Evolutionary conservation across 30 jellyfish, hydroid and myxozoan genomes (phyloP), one percentile per base, ranked within the genome.

Genomic region (Turritopsis dohrnii): DNA sequence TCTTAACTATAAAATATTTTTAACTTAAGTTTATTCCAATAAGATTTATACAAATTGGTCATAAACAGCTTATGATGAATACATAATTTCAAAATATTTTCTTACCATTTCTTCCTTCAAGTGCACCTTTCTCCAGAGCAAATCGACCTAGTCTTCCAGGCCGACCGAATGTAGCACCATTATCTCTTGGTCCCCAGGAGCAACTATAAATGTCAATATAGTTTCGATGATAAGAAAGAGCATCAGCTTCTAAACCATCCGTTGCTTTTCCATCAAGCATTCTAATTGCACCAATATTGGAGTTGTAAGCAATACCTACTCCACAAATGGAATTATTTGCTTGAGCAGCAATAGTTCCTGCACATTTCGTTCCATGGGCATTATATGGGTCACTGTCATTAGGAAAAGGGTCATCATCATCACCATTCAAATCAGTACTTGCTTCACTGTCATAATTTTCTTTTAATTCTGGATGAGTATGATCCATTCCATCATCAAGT

Each of bases 141-240:
- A 88, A 82, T 66, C 96, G 82, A 1, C 99, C 99, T 21, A 88
- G 87, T 73, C 71, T 83, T 0, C 99, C 99, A 30, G 97, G 99
- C 82, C 97, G 79, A 28, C 99, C 99, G 81, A 89, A 90, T 25
- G 99, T 89, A 65, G 72, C 76, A 28, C 99, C 99, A 69, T 95
- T 91, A 79, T 95, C 99, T 87, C 90, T 90, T 21, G 99, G 99
- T 21, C 99, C 99, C 99, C 99, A 95, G 8, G 96, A 86, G 83
- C 97, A 89, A 84, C 99, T 89, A 83, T 89, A 95, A 28, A 95
- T 95, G 29, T 95, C 99, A 71, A 95, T 95, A 71, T 95, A 95
- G 21, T 84, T 81, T 29, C 94, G 90, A 72, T 90, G 88, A 81
- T 76, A 95, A 17, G 99, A 89, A 27, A 95, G 85, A 52, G 97